These are phyloP conservation scores for Seriola rivoliana DNA, from an alignment of 2,113 vertebrate genomes.

Conservation along the genomic window DNA sequence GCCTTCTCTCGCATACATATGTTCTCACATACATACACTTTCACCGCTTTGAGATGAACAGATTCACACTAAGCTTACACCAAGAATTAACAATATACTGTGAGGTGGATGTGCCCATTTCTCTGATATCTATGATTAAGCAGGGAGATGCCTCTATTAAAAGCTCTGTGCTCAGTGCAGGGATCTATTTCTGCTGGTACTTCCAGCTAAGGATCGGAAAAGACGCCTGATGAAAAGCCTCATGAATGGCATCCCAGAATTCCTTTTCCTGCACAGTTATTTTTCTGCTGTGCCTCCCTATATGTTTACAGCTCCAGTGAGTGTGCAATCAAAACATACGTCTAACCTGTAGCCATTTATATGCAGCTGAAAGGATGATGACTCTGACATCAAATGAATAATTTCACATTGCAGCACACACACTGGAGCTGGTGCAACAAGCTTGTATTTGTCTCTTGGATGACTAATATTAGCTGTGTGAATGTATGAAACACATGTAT, in stretches of 20 bases:
- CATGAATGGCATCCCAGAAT: conserved; percentile 54
- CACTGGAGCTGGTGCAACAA: conserved; percentile 15
- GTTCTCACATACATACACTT: not conserved
- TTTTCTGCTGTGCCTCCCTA: conserved; percentile 29
- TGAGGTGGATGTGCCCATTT: conserved; percentile 35
- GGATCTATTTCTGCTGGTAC: conserved; percentile 58
- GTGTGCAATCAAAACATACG: conserved; percentile 43
- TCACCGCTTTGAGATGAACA: conserved; percentile 31
- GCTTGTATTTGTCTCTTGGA: conserved; percentile 21
- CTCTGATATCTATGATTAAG: conserved; percentile 67
- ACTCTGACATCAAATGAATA: conserved; percentile 52
- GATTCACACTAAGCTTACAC: conserved; percentile 24
- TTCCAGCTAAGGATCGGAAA: conserved; percentile 45
- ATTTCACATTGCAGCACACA: conserved; percentile 38
- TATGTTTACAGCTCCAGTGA: conserved; percentile 53
- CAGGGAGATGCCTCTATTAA: conserved; percentile 54
- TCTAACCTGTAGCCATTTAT: conserved; percentile 55
- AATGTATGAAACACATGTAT: conserved; percentile 18
- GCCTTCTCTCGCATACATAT: conserved; percentile 18
- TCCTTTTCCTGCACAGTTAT: conserved; percentile 19
- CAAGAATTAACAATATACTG: conserved; percentile 8
- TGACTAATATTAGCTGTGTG: conserved; percentile 43
- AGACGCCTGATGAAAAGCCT: conserved; percentile 56
- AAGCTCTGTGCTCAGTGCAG: conserved; percentile 49
- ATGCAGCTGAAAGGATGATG: conserved; percentile 47